Base-by-base conservation (phyloP, 2,888 invertebrate species). In the Epistrophe eligans region DNA sequence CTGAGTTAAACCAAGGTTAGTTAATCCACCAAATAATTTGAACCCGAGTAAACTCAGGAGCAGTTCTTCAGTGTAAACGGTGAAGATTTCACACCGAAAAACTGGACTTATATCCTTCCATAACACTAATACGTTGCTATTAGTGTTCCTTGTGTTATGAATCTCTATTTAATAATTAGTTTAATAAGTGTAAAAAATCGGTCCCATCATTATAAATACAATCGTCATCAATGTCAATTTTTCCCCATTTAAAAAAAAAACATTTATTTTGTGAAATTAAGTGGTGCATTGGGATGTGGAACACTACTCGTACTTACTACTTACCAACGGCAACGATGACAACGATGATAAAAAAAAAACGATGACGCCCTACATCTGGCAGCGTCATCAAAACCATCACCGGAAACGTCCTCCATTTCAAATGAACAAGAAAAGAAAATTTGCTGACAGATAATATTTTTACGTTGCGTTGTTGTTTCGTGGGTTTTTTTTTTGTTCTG, bases 301-400 rank as follows among this genome's bases (percentile, higher is more conserved):
- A 77, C 76, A 60, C n/a, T n/a, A n/a, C n/a, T n/a, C n/a, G n/a
- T n/a, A n/a, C 80, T 84, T 80, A 80, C 80, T 71, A 19, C 24
- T n/a, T 40, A 35, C 35, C 15, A 43, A 28, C n/a, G 38, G 38
- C 38, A n/a, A 62, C 67, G 15, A 66, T 32, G 8, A 55, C 43
- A 11, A 55, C 66, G 32, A 72, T 38, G 11, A 72, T 38, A 15
- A 66, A 19, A n/a, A n/a, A 45, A 45, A 45, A n/a, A 45, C 45
- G 48, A 58, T 1, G 35, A 70, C 74, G 70, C 52, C 73, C 50
- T 45, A 71, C 67, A 73, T 80, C 60, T 35, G 52, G 85, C 85
- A 77, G 48, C 67, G 73, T 85, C 85, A 81, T 85, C 81, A 85
- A 84, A 79, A 84, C 72, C 80, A 73, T 40, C 72, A 55, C 57